Conservation (phyloP, 2,113 vertebrate genomes). For the Ictidomys tridecemlineatus region DNA sequence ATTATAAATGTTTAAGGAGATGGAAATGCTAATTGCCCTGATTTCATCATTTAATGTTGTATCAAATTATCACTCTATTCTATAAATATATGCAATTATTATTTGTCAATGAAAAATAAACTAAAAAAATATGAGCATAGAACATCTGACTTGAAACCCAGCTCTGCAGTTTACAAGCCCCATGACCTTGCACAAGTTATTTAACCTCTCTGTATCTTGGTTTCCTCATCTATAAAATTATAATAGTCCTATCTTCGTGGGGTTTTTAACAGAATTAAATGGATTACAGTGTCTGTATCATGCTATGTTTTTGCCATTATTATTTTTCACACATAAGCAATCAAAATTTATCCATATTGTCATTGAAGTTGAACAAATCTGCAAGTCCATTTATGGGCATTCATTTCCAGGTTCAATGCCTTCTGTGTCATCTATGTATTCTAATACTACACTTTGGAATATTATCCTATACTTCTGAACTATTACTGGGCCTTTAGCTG, state of each 20-base stretch:
- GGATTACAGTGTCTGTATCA: not conserved
- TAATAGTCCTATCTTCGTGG: not conserved
- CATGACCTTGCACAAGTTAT: not conserved
- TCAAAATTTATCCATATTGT: not conserved
- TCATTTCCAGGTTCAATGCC: not conserved
- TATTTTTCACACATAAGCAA: not conserved
- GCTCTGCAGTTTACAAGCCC: not conserved
- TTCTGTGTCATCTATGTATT: not conserved
- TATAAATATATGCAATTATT: not conserved
- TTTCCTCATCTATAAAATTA: conserved; percentile 3
- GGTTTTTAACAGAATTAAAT: conserved; percentile 25
- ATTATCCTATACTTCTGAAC: not conserved
- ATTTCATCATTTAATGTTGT: not conserved
- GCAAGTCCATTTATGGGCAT: not conserved
- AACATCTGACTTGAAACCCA: not conserved
- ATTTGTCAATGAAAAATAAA: not conserved
- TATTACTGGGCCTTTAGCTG: not conserved
- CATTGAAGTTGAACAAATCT: conserved; percentile 13
- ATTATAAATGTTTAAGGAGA: not conserved
- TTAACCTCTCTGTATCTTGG: conserved; percentile 30
- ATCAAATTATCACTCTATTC: not conserved
- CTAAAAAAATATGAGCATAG: not conserved
- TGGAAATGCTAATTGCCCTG: not conserved
- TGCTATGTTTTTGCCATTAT: not conserved
- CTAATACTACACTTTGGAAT: not conserved